A percentile compares a stretch with the other conserved stretches of the same genome.
phyloP scores from a whole-genome alignment of 2,888 invertebrate genomes.

The Ariolimax columbianus region DNA sequence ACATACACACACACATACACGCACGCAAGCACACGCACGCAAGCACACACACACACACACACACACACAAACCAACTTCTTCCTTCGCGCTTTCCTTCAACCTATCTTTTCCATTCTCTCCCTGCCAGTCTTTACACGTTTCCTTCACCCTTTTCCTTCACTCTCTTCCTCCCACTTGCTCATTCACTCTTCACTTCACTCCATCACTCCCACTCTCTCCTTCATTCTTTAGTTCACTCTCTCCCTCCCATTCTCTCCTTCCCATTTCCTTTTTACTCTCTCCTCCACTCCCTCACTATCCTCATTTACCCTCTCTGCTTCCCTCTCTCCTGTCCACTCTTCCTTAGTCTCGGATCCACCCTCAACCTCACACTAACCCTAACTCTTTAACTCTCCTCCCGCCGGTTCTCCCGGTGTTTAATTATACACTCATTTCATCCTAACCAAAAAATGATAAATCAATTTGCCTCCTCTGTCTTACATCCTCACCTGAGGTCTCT shows the following conservation, averaged over 20 bases:
- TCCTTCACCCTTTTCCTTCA: too few relatives aligned
- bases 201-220: neutral
- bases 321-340: neutral
- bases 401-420: too few relatives aligned
- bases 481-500: too few relatives aligned
- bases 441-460: too few relatives aligned
- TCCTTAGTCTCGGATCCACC: neutral
- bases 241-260: neutral
- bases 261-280: neutral
- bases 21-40: neutral
- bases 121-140: too few relatives aligned
- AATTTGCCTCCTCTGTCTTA: too few relatives aligned
- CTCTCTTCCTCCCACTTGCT: too few relatives aligned
- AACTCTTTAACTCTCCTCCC: neutral
- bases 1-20: neutral
- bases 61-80: too few relatives aligned
- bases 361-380: neutral
- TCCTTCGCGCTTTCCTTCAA: too few relatives aligned
- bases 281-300: neutral
- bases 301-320: neutral
- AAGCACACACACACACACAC: neutral
- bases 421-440: too few relatives aligned
- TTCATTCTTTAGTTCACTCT: neutral
- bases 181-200: too few relatives aligned
- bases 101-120: too few relatives aligned